Evolutionary conservation across 2,888 invertebrate species (phyloP).

Genomic region (Linnaemya vulpina): DNA sequence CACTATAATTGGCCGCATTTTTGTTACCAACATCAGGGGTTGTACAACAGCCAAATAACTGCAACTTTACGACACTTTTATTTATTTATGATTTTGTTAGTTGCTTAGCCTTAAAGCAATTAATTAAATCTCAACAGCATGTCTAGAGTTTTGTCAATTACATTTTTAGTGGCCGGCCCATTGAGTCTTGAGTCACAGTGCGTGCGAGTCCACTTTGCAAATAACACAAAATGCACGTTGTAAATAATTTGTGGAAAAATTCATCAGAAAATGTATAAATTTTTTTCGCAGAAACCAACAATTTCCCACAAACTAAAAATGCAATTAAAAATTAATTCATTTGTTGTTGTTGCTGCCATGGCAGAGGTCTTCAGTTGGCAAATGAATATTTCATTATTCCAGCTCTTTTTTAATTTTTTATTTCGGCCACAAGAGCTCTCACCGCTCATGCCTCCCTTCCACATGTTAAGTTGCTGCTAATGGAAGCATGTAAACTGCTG

Average conservation of each 20-base stretch:
- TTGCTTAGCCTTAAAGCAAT: conserved; percentile 47
- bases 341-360: conserved; percentile 18
- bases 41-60: not conserved
- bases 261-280: not conserved
- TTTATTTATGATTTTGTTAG: conserved; percentile 23
- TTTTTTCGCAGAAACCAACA: not conserved
- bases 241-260: conserved; percentile 37
- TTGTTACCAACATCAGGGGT: conserved; percentile 28
- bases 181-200: not conserved
- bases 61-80: conserved; percentile 21
- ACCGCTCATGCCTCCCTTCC: not conserved
- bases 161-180: conserved; percentile 23
- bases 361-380: not conserved
- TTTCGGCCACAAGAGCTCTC: not conserved
- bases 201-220: not conserved
- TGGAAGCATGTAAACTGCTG: conserved; percentile 53
- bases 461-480: conserved; percentile 17
- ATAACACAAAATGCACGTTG: not conserved
- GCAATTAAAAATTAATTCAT: conserved; percentile 70
- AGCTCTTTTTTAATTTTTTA: conserved; percentile 8
- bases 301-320: conserved; percentile 53
- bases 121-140: conserved; percentile 68
- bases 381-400: conserved; percentile 33
- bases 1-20: conserved; percentile 20
- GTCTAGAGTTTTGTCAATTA: conserved; percentile 55